phyloP scores from a whole-genome alignment of 2,113 vertebrate genomes.

The Sinosuthora webbiana region DNA sequence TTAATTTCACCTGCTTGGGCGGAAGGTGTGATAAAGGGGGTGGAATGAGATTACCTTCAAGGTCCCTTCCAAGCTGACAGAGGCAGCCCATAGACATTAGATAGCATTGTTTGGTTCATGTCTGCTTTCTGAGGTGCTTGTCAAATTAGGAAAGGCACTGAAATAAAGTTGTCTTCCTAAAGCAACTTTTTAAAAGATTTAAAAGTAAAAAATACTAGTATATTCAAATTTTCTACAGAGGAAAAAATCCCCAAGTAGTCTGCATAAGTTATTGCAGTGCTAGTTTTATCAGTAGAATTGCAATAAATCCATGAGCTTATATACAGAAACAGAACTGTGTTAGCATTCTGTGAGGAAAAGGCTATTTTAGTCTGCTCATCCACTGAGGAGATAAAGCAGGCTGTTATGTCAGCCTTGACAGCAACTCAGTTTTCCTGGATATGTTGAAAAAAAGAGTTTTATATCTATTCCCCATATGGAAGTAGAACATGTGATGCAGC shows the following conservation, averaged over 20 bases:
- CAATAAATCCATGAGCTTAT: neutral
- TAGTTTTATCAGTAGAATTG: constrained; percentile 13
- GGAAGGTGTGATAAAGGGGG: neutral
- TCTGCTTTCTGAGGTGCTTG: neutral
- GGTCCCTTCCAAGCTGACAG: neutral
- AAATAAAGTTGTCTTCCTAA: neutral
- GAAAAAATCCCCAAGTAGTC: neutral
- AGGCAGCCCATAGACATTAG: neutral
- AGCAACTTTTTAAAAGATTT: neutral
- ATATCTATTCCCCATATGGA: constrained; percentile 36
- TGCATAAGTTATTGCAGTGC: neutral
- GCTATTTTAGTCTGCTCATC: constrained; percentile 39
- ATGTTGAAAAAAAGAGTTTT: constrained; percentile 25
- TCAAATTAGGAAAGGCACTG: neutral
- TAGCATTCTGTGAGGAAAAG: constrained; percentile 26
- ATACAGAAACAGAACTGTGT: neutral
- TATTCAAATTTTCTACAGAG: neutral
- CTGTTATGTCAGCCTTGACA: constrained; percentile 37
- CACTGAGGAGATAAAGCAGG: constrained; percentile 19
- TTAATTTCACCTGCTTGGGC: neutral
- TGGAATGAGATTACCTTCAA: neutral
- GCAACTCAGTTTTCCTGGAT: constrained; percentile 6
- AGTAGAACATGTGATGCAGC: neutral
- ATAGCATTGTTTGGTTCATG: neutral
- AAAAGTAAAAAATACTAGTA: neutral